Evolutionary conservation across 2,113 vertebrate genomes (phyloP).

Genomic region (Sminthopsis crassicaudata): DNA sequence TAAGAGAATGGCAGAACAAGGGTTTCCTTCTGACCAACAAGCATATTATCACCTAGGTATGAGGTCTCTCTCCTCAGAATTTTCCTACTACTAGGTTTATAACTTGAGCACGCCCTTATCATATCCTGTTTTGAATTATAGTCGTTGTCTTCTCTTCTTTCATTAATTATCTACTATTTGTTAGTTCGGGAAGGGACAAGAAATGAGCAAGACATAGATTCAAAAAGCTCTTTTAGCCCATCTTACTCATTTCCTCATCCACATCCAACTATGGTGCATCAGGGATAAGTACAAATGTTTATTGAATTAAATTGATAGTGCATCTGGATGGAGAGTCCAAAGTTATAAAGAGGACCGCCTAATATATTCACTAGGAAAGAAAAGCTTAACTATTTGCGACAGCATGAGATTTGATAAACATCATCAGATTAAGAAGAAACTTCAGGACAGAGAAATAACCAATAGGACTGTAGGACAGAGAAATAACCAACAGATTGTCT

Average conservation of each 20-base stretch:
- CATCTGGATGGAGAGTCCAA: background rate
- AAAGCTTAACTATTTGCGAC: background rate
- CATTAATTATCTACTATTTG: background rate
- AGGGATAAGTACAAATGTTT: background rate
- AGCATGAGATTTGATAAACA: background rate
- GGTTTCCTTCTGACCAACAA: too few species aligned
- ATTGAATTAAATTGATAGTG: background rate
- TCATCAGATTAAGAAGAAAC: background rate
- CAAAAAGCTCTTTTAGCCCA: background rate
- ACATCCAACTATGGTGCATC: background rate
- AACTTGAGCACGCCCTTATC: background rate
- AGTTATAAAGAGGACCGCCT: background rate
- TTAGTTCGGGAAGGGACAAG: background rate
- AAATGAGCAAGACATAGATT: background rate
- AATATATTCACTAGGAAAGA: background rate
- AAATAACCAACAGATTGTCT: background rate
- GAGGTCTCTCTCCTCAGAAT: background rate
- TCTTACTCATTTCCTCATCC: background rate
- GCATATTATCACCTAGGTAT: background rate
- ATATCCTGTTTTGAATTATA: background rate
- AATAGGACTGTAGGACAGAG: background rate
- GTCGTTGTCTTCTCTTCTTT: background rate
- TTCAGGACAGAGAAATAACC: background rate
- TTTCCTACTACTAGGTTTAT: background rate
- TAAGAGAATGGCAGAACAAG: background rate